Percentiles rank a stretch among this genome's conserved stretches.
These are phyloP conservation scores for Drosophila simulans DNA, from an alignment of 1,140 invertebrate genomes.

Conservation along the genomic window DNA sequence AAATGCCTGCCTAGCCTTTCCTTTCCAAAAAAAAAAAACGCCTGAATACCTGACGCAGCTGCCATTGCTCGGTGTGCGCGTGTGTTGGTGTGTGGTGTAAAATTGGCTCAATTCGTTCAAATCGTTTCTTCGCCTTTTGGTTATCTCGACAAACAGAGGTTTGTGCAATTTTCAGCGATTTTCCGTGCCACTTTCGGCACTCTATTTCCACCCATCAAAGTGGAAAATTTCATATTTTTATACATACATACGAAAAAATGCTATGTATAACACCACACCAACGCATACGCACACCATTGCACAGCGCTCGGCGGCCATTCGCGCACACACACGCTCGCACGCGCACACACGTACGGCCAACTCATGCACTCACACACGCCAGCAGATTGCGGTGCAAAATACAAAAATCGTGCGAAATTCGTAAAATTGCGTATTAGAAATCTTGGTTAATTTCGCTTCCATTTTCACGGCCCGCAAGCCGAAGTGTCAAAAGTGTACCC, in stretches of 20 bases:
- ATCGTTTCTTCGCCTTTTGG: constrained; percentile 18
- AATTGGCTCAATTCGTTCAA: constrained; percentile 9
- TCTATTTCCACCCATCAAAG: constrained; percentile 42
- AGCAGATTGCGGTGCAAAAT: constrained; percentile 80
- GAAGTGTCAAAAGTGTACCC: constrained; percentile 5
- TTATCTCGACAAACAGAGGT: constrained; percentile 3
- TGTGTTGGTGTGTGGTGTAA: constrained; percentile 47
- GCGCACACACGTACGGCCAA: constrained; percentile 31
- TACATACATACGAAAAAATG: constrained; percentile 82
- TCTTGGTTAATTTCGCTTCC: constrained; percentile 15
- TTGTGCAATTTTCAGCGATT: constrained; percentile 22
- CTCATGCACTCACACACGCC: constrained; percentile 46
- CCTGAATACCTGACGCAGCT: constrained; percentile 68
- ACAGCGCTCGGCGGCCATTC: constrained; percentile 62
- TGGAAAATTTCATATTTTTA: constrained; percentile 83
- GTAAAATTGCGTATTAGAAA: constrained; percentile 77
- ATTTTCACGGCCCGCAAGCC: constrained; percentile 1
- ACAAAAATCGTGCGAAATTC: constrained; percentile 79
- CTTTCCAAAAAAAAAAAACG: constrained; percentile 42
- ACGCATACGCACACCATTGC: constrained; percentile 50
- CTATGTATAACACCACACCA: constrained; percentile 82
- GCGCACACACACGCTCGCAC: constrained; percentile 52
- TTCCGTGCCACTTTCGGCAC: constrained; percentile 25
- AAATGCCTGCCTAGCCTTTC: constrained; percentile 63
- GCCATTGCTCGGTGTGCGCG: constrained; percentile 48